Percentiles rank a stretch among this genome's conserved stretches.
These are phyloP conservation scores for Panonychus citri DNA, from an alignment of 1,140 invertebrate species.

Conservation along the genomic window DNA sequence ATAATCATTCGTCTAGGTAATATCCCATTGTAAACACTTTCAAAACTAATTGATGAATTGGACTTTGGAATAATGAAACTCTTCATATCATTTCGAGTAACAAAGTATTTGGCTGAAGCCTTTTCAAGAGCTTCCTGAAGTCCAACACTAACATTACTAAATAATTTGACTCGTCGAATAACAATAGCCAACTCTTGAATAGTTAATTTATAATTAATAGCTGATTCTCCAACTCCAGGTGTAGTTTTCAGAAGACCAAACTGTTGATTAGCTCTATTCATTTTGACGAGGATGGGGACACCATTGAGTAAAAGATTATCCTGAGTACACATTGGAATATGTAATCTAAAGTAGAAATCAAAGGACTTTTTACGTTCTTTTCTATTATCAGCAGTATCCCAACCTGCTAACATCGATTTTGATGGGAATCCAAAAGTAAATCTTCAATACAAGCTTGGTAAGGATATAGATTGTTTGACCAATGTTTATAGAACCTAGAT, in stretches of 20 bases:
- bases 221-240: too few species aligned
- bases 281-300: not conserved
- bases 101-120: not conserved
- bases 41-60: not conserved
- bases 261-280: not conserved
- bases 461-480: too few species aligned
- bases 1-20: not conserved
- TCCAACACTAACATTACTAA: not conserved
- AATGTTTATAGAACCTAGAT: too few species aligned
- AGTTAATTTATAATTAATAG: not conserved
- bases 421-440: too few species aligned
- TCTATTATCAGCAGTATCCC: not conserved
- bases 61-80: not conserved
- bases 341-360: not conserved
- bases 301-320: not conserved
- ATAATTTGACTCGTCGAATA: not conserved
- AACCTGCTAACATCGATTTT: too few species aligned
- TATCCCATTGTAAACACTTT: not conserved
- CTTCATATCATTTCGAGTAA: not conserved
- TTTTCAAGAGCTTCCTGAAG: not conserved
- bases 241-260: not conserved
- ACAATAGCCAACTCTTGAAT: not conserved
- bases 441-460: too few species aligned
- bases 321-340: not conserved
- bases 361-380: not conserved